phyloP scores from a whole-genome alignment of 1,140 invertebrate species.

The Anagrus nilaparvatae region DNA sequence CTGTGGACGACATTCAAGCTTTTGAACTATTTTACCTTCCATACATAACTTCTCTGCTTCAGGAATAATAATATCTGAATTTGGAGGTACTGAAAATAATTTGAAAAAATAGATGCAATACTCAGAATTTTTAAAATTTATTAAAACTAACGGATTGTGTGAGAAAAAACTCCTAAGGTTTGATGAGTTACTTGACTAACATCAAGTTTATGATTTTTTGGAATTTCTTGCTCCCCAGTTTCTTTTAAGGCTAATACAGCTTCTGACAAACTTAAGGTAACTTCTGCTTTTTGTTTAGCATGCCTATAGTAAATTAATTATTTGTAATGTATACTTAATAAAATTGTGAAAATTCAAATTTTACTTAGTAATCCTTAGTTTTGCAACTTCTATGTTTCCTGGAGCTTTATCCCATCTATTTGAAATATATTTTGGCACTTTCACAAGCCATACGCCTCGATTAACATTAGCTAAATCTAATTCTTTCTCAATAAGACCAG shows the following conservation, averaged over 20 bases:
- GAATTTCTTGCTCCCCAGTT: conserved; percentile 59
- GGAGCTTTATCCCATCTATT: conserved; percentile 80
- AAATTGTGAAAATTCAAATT: conserved; percentile 18
- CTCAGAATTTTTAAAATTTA: too few relatives aligned
- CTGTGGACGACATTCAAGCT: conserved; percentile 84
- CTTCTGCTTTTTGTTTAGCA: conserved; percentile 58
- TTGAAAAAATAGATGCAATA: too few relatives aligned
- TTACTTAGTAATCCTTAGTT: conserved; percentile 64
- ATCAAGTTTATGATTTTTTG: conserved; percentile 83
- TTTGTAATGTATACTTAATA: conserved; percentile 3
- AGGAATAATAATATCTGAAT: conserved; percentile 52
- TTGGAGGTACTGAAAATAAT: conserved; percentile 41
- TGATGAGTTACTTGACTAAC: conserved; percentile 81
- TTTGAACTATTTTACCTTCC: conserved; percentile 89
- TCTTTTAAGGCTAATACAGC: conserved; percentile 61
- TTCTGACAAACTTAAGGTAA: conserved; percentile 58
- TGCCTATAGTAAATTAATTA: conserved; percentile 31
- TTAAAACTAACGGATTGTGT: conserved; percentile 54
- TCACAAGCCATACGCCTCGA: conserved; percentile 90
- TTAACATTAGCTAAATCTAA: conserved; percentile 81
- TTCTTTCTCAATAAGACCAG: conserved; percentile 53
- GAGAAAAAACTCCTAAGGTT: conserved; percentile 81
- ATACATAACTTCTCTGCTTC: conserved; percentile 77
- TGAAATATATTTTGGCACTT: conserved; percentile 93
- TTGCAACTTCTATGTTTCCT: conserved; percentile 66